Evolutionary conservation across 2,888 invertebrate genomes (phyloP), one percentile per base, ranked within the genome.

Genomic region (Andrena marginata): DNA sequence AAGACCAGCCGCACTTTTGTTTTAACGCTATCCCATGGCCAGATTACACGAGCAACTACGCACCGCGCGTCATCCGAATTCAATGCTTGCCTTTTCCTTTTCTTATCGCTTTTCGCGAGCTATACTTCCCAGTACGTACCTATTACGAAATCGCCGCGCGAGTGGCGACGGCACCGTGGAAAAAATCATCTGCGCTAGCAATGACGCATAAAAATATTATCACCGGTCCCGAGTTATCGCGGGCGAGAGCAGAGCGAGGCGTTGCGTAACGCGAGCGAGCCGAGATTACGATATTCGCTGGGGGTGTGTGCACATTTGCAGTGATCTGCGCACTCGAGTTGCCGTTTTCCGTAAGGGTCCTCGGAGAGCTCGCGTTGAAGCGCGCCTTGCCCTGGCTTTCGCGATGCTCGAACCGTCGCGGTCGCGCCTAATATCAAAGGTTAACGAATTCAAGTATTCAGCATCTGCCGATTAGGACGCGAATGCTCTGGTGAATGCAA

Each of bases 371-470:
- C 29, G 31, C n/a, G 29, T 26, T 0, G 10, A 62, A 35, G 51
- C 16, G 7, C 62, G 60, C 7, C 33, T 10, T 35, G 63, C 7
- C 5, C 33, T 31, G 20, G 20, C 13, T 29, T 5, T 20, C 10
- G n/a, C 35, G 20, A 29, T 23, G 6, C 49, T 16, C n/a, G 20
- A 33, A n/a, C 56, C 48, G 7, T 7, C 70, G 78, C 70, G 59
- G 7, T 7, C 70, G 78, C 70, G 59, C 78, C 73, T 69, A 82
- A 85, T 77, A 63, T 54, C 23, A 75, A 77, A 80, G 81, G 81
- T 88, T 88, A 88, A 88, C 87, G 29, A 65, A 67, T 69, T 29
- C n/a, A 77, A 79, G 26, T 71, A 81, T 88, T 86, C 62, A 2
- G 23, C 26, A 62, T 29, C 26, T 29, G 69, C 16, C 23, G 23